Evolutionary conservation across 1,140 invertebrate species (phyloP).

Genomic region (Drosophila tsacasi): DNA sequence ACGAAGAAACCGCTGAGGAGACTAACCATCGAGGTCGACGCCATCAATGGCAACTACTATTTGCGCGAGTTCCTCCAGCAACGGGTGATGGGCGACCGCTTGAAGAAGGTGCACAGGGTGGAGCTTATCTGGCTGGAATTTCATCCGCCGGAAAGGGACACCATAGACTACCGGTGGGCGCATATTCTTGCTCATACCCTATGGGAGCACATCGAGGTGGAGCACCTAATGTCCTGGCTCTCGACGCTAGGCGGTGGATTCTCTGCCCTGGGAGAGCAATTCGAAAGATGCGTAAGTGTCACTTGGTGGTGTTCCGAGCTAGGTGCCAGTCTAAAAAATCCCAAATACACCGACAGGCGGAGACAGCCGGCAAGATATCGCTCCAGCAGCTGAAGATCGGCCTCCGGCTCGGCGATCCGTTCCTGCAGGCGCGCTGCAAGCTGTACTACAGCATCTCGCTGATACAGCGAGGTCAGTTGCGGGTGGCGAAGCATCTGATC

Average conservation of each 20-base stretch:
- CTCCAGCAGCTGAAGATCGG: slow-evolving; percentile 92
- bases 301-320: background rate
- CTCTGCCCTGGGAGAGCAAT: slow-evolving; percentile 95
- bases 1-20: slow-evolving; percentile 26
- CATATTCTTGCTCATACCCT: slow-evolving; percentile 85
- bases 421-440: slow-evolving; percentile 91
- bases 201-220: slow-evolving; percentile 90
- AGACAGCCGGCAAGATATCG: slow-evolving; percentile 95
- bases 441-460: slow-evolving; percentile 95
- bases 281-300: slow-evolving; percentile 90
- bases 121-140: slow-evolving; percentile 79
- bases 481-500: slow-evolving; percentile 89
- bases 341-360: slow-evolving; percentile 88
- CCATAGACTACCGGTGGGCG: slow-evolving; percentile 89
- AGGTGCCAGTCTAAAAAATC: background rate
- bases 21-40: slow-evolving; percentile 57
- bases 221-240: slow-evolving; percentile 95
- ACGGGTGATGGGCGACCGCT: slow-evolving; percentile 16
- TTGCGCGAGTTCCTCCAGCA: slow-evolving; percentile 61
- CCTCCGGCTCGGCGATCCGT: slow-evolving; percentile 91
- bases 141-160: slow-evolving; percentile 87
- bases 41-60: slow-evolving; percentile 70
- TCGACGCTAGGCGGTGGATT: slow-evolving; percentile 98
- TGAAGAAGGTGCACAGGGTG: slow-evolving; percentile 36
- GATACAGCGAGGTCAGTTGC: slow-evolving; percentile 91